A percentile compares a stretch with the other conserved stretches of the same genome.
phyloP scores from a whole-genome alignment of 2,113 vertebrate species.

The Myxocyprinus asiaticus region DNA sequence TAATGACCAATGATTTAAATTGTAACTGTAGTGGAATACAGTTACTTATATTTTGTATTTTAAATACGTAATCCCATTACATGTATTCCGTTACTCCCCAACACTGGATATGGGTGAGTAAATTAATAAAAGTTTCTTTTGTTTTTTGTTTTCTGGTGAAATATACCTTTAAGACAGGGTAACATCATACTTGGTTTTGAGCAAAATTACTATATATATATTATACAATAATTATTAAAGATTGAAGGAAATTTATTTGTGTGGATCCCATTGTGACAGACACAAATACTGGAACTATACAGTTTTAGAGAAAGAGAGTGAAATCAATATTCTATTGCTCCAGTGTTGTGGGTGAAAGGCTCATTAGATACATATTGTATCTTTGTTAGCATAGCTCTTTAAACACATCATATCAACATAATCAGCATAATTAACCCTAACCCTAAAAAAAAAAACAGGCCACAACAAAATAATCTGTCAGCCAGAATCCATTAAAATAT shows the following conservation, averaged over 20 bases:
- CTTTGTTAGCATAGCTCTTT: slow-evolving; percentile 62
- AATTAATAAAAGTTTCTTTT: too few species aligned
- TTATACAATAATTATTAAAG: background rate
- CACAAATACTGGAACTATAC: background rate
- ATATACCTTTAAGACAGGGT: too few species aligned
- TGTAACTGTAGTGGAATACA: too few species aligned
- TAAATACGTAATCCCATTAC: too few species aligned
- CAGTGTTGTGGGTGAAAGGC: slow-evolving; percentile 2
- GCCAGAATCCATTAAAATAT: slow-evolving; percentile 56
- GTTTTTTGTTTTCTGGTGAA: too few species aligned
- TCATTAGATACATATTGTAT: slow-evolving; percentile 40
- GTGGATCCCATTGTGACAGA: background rate
- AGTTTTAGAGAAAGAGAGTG: background rate
- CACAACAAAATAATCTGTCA: slow-evolving; percentile 61
- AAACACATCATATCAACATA: slow-evolving; percentile 64
- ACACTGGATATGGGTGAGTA: too few species aligned
- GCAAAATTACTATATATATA: too few species aligned
- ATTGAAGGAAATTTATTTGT: background rate
- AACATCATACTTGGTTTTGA: too few species aligned
- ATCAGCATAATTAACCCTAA: too few species aligned
- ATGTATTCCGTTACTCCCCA: too few species aligned
- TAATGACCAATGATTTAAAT: too few species aligned
- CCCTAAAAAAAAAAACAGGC: slow-evolving; percentile 71
- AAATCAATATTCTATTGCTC: slow-evolving; percentile 26
- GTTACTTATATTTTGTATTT: too few species aligned